Conservation (phyloP, 2,797 vertebrate genomes). For the Platalea minor region DNA sequence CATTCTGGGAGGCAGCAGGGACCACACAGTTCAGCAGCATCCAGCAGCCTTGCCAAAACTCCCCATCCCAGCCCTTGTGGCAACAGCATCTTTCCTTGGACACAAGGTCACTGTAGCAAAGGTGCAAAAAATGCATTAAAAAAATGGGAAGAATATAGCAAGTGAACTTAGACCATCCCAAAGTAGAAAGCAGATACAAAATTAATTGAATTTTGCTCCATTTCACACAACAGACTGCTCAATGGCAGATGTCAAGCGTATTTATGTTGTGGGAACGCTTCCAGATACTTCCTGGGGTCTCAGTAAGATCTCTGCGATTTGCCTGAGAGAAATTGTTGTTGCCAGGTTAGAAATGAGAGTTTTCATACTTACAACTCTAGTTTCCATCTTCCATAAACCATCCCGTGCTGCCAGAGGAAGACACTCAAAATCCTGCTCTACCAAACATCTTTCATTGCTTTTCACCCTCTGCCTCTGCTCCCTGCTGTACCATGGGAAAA, state of each 20-base stretch:
- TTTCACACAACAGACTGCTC: slow-evolving; percentile 6
- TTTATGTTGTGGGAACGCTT: slow-evolving; percentile 22
- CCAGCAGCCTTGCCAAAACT: not conserved
- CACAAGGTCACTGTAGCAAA: not conserved
- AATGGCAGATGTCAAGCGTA: slow-evolving; percentile 12
- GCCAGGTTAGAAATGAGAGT: not conserved
- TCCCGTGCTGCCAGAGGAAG: not conserved
- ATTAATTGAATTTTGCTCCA: not conserved
- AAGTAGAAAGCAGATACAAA: not conserved
- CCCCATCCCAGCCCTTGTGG: not conserved
- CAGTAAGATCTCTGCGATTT: not conserved
- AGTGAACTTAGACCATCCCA: not conserved
- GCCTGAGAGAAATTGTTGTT: not conserved
- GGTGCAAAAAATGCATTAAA: not conserved
- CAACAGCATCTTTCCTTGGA: not conserved
- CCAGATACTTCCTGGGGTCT: slow-evolving; percentile 8
- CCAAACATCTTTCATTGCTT: not conserved
- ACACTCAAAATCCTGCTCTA: not conserved
- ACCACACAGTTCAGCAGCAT: not conserved
- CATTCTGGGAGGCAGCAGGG: not conserved
- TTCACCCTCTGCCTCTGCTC: not conserved
- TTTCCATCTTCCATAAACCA: not conserved
- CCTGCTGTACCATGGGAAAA: not conserved
- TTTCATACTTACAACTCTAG: not conserved
- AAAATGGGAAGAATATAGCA: not conserved